These are phyloP conservation scores for Hemicordylus capensis DNA, from an alignment of 2,113 vertebrate species.

Conservation along the genomic window DNA sequence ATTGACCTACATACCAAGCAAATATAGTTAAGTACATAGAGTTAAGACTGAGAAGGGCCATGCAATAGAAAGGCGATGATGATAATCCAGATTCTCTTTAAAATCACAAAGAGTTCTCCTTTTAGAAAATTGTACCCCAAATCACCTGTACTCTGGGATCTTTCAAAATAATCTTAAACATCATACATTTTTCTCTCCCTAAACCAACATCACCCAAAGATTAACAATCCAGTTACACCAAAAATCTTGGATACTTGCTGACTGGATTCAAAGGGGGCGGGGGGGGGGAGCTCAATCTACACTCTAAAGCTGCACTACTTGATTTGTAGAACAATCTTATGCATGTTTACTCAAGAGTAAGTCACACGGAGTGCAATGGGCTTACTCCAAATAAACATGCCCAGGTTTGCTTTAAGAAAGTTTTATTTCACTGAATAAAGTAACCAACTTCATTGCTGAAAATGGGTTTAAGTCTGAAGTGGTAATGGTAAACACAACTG, in stretches of 20 bases:
- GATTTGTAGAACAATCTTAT: too few species aligned
- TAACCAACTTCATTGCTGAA: not conserved
- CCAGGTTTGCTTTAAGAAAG: too few species aligned
- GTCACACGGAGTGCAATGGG: too few species aligned
- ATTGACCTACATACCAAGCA: not conserved
- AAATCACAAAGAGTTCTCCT: not conserved
- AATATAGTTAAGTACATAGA: not conserved
- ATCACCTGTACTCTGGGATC: not conserved
- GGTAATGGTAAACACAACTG: not conserved
- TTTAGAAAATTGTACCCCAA: not conserved
- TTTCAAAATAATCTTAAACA: not conserved
- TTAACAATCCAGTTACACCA: not conserved
- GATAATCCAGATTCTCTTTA: not conserved
- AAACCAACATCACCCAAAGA: not conserved
- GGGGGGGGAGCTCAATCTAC: not conserved
- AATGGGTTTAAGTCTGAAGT: not conserved
- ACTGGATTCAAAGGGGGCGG: too few species aligned
- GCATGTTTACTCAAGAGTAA: too few species aligned
- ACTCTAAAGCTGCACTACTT: not conserved
- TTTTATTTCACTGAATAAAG: not conserved
- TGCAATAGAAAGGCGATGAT: too few species aligned
- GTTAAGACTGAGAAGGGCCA: too few species aligned
- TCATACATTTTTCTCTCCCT: too few species aligned
- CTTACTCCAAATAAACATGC: too few species aligned
- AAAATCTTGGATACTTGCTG: not conserved